Evolutionary conservation across 2,888 invertebrate species (phyloP), one percentile per base, ranked within the genome.

Genomic region (Spialia ferax): DNA sequence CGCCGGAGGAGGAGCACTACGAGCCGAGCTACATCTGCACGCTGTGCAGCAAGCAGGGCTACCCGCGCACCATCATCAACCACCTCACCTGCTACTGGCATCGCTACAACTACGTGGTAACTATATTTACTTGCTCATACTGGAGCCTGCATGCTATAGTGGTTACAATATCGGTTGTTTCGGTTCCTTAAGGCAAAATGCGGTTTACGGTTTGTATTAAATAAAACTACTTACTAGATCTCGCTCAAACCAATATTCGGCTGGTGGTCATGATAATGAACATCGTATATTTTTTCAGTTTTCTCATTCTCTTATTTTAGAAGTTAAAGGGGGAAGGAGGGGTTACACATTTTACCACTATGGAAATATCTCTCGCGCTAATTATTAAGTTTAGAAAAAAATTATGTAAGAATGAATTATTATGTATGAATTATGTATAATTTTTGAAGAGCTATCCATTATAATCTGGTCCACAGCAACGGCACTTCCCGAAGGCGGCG

Each of bases 21-120:
- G 97, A 97, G 84, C 96, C 97, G 0, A 89, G 95, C 61, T 97
- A 97, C 86, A 93, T 96, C 61, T 98, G 97, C 88, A 94, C 96
- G 74, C 91, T 97, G 70, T 98, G 97, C 85, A 95, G 95, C 78
- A 97, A 97, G 85, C 96, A 96, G 75, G 97, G 97, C 45, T 96
- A 97, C 82, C 96, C 96, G 26, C 95, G 96, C 55, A 97, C 97
- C 61, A 97, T 97, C 74, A 94, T 97, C 84, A 95, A 96, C 72
- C 97, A 97, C 85, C 94, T 97, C 81, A 96, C 96, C 20, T 97
- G 97, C 82, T 96, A 96, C 85, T 96, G 96, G 86, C 97, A 98
- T 82, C 95, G 96, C 13, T 92, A 95, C 78, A 95, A 96, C 80
- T 97, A 96, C 84, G 86, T 97, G 72, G 96, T 96, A 76, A 94